Evolutionary conservation across 1,140 invertebrate genomes (phyloP).

Genomic region (Radopholus similis): DNA sequence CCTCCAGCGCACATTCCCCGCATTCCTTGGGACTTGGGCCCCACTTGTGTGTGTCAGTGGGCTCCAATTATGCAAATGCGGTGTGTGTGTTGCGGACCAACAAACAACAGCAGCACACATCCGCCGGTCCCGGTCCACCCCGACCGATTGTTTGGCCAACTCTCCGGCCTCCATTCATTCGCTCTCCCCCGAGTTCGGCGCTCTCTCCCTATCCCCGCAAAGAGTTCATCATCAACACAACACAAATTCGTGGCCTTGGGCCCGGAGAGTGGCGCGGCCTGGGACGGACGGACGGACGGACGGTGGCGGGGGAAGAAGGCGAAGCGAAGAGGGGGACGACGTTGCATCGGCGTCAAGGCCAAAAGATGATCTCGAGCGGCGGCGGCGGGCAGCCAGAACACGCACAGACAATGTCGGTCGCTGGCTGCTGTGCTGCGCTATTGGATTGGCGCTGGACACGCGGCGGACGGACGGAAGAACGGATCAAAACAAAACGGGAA

Average conservation of each 20-base stretch:
- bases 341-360: slow-evolving; percentile 5
- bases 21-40: too few species aligned
- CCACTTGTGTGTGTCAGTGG: too few species aligned
- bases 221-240: neutral
- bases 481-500: neutral
- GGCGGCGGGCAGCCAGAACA: neutral
- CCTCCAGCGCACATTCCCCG: too few species aligned
- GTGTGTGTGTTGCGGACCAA: too few species aligned
- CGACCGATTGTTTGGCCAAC: neutral
- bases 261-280: neutral
- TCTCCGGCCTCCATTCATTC: neutral
- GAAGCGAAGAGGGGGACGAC: too few species aligned
- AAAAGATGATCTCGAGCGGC: neutral
- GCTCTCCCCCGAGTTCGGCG: neutral
- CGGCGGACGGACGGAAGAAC: neutral
- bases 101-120: too few species aligned
- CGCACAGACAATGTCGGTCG: too few species aligned
- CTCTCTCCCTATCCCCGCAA: neutral
- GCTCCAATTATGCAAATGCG: too few species aligned
- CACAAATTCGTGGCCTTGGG: slow-evolving; percentile 2
- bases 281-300: neutral
- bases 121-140: neutral
- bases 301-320: neutral
- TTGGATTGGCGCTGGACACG: too few species aligned
- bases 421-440: too few species aligned